Base-by-base conservation (phyloP, 1,140 invertebrate genomes). In the Drosophila pectinifera region DNA sequence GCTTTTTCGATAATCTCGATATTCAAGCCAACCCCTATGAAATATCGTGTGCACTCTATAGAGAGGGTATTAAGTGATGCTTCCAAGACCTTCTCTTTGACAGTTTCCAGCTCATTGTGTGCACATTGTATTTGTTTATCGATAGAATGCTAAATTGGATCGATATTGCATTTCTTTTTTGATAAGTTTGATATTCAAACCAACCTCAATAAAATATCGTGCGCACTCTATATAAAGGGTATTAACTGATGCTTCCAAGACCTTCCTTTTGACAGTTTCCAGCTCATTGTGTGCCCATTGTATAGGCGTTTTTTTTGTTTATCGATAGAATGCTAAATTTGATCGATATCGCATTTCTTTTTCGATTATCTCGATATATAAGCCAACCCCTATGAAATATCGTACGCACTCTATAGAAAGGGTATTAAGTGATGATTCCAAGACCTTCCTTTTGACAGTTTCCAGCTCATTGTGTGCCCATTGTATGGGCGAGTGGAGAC, bases 401-500 rank as follows among this genome's bases (percentile, higher is more conserved):
- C 7, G 10, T 18, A 8, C 16, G 11, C 11, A 22, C 31, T 22
- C 34, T 24, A 16, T 24, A 10, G 5, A 39, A 39, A 39, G 10
- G 22, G 22, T 13, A 26, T 26, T 14, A 39, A 55, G 39, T 39
- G 22, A 55, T 16, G 10, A 2, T 14, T 42, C 5, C 6, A 51
- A 65, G 36, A 64, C 34, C 45, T 13, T 67, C 18, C 26, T 49
- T 58, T 58, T 46, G 63, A 54, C 39, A 53, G 24, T 67, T 63
- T 74, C 18, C 55, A 61, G 55, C 24, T 73, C 22, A 61, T 53
- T 73, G 69, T 64, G 38, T 57, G 70, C 69, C 72, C 70, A 75
- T 74, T 74, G 73, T 75, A 56, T 26, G 31, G 36, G 46, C 28
- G 36, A 38, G 14, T 70, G 64, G 64, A 57, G 64, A 39, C 68